Evolutionary conservation across 2,113 vertebrate genomes (phyloP), one percentile per base, ranked within the genome.

Genomic region (Cynocephalus volans): DNA sequence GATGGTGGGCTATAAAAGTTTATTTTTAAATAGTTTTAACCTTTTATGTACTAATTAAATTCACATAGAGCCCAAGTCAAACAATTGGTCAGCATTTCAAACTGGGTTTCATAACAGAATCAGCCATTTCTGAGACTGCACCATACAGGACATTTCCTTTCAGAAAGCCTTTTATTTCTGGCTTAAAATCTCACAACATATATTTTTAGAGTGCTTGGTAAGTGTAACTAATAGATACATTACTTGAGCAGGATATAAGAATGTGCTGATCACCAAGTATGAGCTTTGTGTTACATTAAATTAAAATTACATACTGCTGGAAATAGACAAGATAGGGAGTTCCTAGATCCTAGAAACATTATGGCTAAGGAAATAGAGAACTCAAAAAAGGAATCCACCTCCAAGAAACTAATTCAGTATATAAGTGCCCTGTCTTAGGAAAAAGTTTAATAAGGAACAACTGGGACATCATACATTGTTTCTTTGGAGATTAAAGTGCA

Each of bases 401-500:
- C 93, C 75, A 95, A 97, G 95, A 97, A 97, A 95, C 91, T 75
- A 88, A 91, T 79, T 96, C 75, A 82, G 92, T 85, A 88, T 91
- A 96, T 80, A 88, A 88, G 95, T 88, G 95, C 93, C 83, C 97
- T 97, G 95, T 96, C 92, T 96, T 31, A 90, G 87, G 96, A 88
- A 95, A 93, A 94, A 60, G 87, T 83, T 95, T 77, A 90, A 86
- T 54, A 80, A 95, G 89, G 80, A 94, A 96, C 93, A 95, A 95
- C 58, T 69, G 96, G 79, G 95, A 95, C 70, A 95, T 89, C 84
- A 92, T n/a, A 93, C 70, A 96, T 83, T 1, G 23, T 97, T 97
- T 98, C 98, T 98, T 98, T 98, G 98, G 98, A 98, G 97, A 97
- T 92, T 97, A 98, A 98, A 98, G 97, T 98, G 98, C 98, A 96